Evolutionary conservation across 2,113 vertebrate genomes (phyloP).

Genomic region (Cynocephalus volans): DNA sequence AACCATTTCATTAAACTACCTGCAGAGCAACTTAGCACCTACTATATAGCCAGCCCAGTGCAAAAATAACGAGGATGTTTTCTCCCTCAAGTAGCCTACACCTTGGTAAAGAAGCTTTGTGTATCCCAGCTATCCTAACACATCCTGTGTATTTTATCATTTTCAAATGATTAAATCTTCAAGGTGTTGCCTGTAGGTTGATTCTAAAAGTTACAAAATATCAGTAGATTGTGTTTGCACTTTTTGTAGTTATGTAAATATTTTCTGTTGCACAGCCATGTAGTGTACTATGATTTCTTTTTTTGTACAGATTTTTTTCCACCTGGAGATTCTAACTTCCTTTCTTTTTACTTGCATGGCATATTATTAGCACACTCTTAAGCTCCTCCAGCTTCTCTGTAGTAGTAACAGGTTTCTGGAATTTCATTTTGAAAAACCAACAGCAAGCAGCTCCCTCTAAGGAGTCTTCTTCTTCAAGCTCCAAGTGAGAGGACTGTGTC

Average conservation of each 20-base stretch:
- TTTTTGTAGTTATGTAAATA: background rate
- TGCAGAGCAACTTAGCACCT: accelerated
- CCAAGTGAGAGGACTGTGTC: accelerated
- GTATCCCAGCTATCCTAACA: accelerated
- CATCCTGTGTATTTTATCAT: too few relatives aligned
- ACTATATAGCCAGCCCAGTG: accelerated
- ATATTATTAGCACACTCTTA: background rate
- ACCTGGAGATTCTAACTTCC: background rate
- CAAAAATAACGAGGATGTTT: background rate
- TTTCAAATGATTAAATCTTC: background rate
- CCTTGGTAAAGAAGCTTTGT: accelerated
- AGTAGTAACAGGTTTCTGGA: background rate
- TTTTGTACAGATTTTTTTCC: accelerated
- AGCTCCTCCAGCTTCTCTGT: background rate
- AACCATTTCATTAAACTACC: accelerated
- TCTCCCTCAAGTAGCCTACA: too few relatives aligned
- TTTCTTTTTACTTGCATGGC: background rate
- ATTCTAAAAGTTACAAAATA: background rate
- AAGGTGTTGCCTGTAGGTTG: accelerated
- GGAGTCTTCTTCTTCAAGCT: background rate
- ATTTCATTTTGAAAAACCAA: background rate
- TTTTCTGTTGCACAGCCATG: accelerated
- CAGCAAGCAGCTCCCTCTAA: background rate
- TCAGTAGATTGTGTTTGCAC: accelerated
- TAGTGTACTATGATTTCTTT: background rate